Evolutionary conservation across 1,140 invertebrate genomes (phyloP), one percentile per base, ranked within the genome.

Genomic region (Archivesica marissinica): DNA sequence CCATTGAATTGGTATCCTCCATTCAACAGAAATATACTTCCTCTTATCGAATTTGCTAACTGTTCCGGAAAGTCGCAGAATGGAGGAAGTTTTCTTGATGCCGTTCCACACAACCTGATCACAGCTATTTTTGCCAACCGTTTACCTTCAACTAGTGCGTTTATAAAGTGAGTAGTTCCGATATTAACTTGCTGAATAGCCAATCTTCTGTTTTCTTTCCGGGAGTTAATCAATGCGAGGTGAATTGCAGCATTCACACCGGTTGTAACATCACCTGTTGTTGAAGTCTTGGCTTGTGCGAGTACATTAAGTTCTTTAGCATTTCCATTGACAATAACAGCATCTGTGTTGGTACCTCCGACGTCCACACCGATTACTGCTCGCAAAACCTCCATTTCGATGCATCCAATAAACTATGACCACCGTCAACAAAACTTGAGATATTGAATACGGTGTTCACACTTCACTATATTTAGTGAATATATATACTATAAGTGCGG

Each of bases 141-240:
- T 82, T 89, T 89, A 9, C 90, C 75, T 77, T 93, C 90, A 23
- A 93, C 82, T 3, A 91, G 88, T 25, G 93, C 93, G 72, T 93
- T 93, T 3, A 93, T 89, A 86, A 93, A 93, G 83, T 93, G 93
- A 0, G 93, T 93, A 13, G 93, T 93, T 20, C 92, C 92, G 41
- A 93, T 93, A 75, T 91, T 92, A 17, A 93, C 87, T 75, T 90
- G 91, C 23, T 56, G 77, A 4, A 90, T 76, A 4, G 74, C 70
- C 3, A 92, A 68, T 17, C 25, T 23, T 15, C 70, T 47, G n/a
- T 88, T 77, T 4, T 86, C 35, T 30, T 83, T 59, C n/a, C 61
- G 68, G 2, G 89, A 83, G 23, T 87, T 33, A 1, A 81, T 54
- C 0, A 92, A 83, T 44, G 81, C 87, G 4, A 47, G 38, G 2